phyloP scores from a whole-genome alignment of 2,113 vertebrate genomes.

The Pterocles orientalis region DNA sequence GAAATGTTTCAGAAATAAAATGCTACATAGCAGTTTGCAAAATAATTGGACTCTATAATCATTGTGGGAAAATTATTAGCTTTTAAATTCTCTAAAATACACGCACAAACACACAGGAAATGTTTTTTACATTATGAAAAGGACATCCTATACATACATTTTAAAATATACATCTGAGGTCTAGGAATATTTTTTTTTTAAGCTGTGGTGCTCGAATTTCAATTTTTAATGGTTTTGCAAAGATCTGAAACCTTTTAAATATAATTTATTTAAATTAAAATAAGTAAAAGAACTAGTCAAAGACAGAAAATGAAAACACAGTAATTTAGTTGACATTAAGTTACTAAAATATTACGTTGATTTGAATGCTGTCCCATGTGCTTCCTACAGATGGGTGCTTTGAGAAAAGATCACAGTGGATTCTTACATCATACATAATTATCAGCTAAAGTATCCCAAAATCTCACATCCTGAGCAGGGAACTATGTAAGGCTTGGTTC shows the following conservation, averaged over 20 bases:
- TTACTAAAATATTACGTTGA: neutral
- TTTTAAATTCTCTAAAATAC: neutral
- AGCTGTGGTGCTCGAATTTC: neutral
- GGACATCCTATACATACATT: neutral
- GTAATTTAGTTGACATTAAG: neutral
- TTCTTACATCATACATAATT: neutral
- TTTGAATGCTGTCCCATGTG: neutral
- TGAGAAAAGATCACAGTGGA: neutral
- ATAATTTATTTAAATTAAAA: neutral
- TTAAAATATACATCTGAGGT: neutral
- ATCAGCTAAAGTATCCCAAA: neutral
- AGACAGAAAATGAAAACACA: neutral
- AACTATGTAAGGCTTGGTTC: neutral
- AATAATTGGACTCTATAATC: neutral
- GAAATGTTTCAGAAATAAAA: neutral
- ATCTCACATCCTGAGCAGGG: neutral
- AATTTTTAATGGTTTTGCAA: neutral
- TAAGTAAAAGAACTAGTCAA: neutral
- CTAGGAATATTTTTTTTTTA: neutral
- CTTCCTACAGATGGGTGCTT: neutral
- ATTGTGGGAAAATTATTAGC: neutral
- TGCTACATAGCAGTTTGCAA: neutral
- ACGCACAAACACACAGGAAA: neutral
- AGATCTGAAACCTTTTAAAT: neutral
- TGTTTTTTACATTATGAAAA: neutral